These are phyloP conservation scores for Gnathonemus longibarbis DNA, from an alignment of 2,113 vertebrate species.

Conservation along the genomic window DNA sequence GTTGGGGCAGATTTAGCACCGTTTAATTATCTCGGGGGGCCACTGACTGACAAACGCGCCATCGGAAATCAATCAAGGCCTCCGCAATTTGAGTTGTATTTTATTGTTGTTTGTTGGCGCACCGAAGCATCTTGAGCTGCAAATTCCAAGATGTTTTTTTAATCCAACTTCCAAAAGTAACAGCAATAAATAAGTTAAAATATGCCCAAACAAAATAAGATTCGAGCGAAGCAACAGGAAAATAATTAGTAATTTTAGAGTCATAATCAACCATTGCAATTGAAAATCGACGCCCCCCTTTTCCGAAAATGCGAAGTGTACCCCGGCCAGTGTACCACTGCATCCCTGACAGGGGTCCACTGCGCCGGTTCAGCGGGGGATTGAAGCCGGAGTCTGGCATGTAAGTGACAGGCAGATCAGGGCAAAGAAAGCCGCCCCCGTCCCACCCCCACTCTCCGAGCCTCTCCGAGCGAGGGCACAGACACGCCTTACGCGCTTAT, in stretches of 20 bases:
- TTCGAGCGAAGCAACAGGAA: neutral
- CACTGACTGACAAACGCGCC: neutral
- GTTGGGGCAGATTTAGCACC: slow-evolving; percentile 50
- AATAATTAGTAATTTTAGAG: neutral
- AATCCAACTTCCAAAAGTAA: neutral
- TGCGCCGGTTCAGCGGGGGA: neutral
- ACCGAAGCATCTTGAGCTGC: neutral
- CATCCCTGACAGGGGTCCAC: neutral
- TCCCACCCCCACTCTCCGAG: neutral
- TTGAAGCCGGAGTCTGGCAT: neutral
- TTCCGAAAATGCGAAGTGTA: neutral
- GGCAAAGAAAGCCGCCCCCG: neutral
- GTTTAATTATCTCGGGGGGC: slow-evolving; percentile 35
- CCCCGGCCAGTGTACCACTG: neutral
- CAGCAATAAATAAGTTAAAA: neutral
- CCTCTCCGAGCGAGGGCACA: neutral
- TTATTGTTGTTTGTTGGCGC: neutral
- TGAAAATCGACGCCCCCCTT: neutral
- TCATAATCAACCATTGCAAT: neutral
- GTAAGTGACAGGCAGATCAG: neutral
- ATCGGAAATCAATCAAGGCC: neutral
- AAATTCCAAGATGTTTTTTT: neutral
- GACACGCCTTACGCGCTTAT: neutral
- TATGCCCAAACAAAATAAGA: neutral
- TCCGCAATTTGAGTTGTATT: neutral